A percentile compares a stretch with the other conserved stretches of the same genome.
phyloP scores from a whole-genome alignment of 2,888 invertebrate species.

The Lacanobia wlatinum region DNA sequence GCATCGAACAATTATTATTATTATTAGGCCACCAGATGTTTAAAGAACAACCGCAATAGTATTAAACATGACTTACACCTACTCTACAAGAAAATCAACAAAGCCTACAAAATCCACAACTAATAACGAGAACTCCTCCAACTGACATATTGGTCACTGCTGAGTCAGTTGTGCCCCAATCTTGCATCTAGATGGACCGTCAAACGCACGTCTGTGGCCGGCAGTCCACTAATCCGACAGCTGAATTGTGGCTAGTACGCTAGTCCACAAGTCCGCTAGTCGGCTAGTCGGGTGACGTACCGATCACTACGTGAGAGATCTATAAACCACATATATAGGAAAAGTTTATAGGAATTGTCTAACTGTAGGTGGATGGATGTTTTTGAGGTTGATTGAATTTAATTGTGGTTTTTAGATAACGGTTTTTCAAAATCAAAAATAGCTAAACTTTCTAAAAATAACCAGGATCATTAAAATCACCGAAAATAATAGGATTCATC shows the following conservation, averaged over 20 bases:
- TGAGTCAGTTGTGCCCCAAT: slow-evolving; percentile 18
- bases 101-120: not conserved
- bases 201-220: slow-evolving; percentile 34
- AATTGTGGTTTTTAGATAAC: not conserved
- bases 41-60: too few species aligned
- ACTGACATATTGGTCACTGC: not conserved
- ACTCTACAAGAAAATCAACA: not conserved
- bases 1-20: too few species aligned
- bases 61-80: too few species aligned
- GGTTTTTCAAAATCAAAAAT: not conserved
- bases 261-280: too few species aligned
- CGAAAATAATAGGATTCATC: too few species aligned
- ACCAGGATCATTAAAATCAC: too few species aligned
- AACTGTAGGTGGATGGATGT: not conserved
- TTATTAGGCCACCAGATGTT: too few species aligned
- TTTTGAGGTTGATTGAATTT: not conserved
- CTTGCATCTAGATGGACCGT: slow-evolving; percentile 47
- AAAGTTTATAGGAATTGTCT: slow-evolving; percentile 27
- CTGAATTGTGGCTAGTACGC: slow-evolving; percentile 40
- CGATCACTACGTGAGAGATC: not conserved
- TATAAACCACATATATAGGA: not conserved
- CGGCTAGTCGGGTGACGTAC: not conserved
- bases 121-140: slow-evolving; percentile 5
- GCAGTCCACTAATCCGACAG: slow-evolving; percentile 49
- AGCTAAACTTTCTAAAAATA: not conserved